Percentiles rank a stretch among this genome's conserved stretches.
phyloP scores from a whole-genome alignment of 2,113 vertebrate genomes.

The Pelvicachromis taeniatus region DNA sequence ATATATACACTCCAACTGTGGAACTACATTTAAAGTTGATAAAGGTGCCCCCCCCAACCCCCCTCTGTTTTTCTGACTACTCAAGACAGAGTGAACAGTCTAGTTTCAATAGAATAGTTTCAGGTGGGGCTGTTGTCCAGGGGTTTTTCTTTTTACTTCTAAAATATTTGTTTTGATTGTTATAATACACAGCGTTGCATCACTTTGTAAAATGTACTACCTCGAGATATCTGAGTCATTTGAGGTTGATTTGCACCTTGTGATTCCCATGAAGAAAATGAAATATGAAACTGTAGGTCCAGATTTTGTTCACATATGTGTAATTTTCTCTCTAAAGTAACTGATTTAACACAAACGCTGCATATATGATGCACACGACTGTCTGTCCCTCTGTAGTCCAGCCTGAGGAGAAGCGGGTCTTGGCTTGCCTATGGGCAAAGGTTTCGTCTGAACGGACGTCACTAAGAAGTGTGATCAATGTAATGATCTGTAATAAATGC shows the following conservation, averaged over 20 bases:
- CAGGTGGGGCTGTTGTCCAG: background rate
- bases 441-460: background rate
- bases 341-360: background rate
- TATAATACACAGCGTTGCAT: background rate
- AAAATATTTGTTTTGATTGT: background rate
- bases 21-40: background rate
- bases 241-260: background rate
- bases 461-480: background rate
- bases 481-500: background rate
- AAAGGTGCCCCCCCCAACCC: rapidly evolving
- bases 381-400: background rate
- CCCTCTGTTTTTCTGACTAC: background rate
- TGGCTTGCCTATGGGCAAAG: background rate
- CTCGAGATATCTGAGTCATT: background rate
- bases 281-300: background rate
- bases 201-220: background rate
- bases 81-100: background rate
- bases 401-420: conserved; percentile 15
- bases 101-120: background rate
- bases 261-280: background rate
- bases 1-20: background rate
- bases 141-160: background rate
- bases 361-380: background rate
- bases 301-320: background rate
- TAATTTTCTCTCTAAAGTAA: background rate